Evolutionary conservation across 2,888 invertebrate genomes (phyloP).

Genomic region (Sinhomidia bicolor): DNA sequence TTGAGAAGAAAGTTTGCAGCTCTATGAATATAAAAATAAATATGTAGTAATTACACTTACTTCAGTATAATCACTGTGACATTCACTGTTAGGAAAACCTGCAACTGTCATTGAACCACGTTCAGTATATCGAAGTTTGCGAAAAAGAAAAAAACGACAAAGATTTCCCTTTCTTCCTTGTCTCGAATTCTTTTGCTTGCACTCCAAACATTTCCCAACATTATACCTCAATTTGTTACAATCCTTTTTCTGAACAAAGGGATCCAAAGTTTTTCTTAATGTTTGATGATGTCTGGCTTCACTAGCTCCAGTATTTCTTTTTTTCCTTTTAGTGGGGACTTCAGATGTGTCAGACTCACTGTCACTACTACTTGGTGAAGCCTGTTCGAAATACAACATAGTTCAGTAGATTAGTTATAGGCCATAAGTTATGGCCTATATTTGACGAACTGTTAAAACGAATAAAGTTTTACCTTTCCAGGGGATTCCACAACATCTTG

Average conservation of each 20-base stretch:
- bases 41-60: conserved; percentile 11
- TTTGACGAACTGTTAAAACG: not conserved
- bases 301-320: not conserved
- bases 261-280: conserved; percentile 24
- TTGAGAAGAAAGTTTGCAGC: no score
- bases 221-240: conserved; percentile 52
- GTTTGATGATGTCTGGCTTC: not conserved
- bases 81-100: conserved; percentile 95
- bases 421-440: no score
- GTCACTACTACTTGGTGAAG: not conserved
- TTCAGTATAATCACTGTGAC: conserved; percentile 83
- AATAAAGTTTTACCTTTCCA: not conserved
- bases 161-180: conserved; percentile 90
- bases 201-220: conserved; percentile 88
- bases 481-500: not conserved
- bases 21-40: no score
- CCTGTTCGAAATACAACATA: no score
- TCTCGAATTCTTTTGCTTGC: conserved; percentile 93
- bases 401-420: no score
- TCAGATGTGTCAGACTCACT: conserved; percentile 24
- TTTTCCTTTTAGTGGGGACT: conserved; percentile 17
- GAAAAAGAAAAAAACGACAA: conserved; percentile 97
- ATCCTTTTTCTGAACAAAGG: conserved; percentile 54
- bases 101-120: conserved; percentile 93
- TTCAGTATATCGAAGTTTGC: conserved; percentile 93